Evolutionary conservation across 2,888 invertebrate species (phyloP), one percentile per base, ranked within the genome.

Genomic region (Folsomia manolachei): DNA sequence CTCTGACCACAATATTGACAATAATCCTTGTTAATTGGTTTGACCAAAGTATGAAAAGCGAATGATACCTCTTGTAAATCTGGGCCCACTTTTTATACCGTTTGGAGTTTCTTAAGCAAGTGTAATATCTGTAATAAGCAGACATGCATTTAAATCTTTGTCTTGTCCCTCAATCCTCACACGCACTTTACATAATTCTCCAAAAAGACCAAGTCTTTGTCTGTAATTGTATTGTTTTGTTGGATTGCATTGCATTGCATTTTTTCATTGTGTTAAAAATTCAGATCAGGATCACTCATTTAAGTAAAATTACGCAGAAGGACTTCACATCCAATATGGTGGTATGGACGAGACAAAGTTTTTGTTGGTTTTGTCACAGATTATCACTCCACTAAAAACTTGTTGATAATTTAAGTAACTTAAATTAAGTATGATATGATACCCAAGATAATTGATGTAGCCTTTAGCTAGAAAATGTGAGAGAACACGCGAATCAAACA

Each of bases 241-340:
- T 39, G 39, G 7, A 39, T 39, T 39, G 39, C 14, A 14, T n/a
- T n/a, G n/a, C n/a, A 51, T 51, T 51, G 51, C 51, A 11, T 51
- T 51, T 11, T 9, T 18, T 18, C 51, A 51, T 51, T 56, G 56
- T 21, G 21, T 56, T 56, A 21, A 18, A 19, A 56, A 56, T 56
- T 56, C 56, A 56, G 56, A 56, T 56, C 56, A 56, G 56, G 56
- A 56, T 56, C 56, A 56, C 11, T 39, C 39, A 39, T 39, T 39
- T 39, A 39, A 14, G 39, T 39, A 39, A 9, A 39, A 39, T 4
- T 39, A 39, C 39, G 39, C n/a, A 60, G 60, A 21, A 60, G 23
- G 60, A n/a, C 60, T n/a, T n/a, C 60, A 60, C 19, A 60, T 60
- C 19, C 60, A 60, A 11, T 60, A 60, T 60, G 39, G 39, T 39